These are phyloP conservation scores for Amblyopsis hoosieri DNA, from an alignment of 2,797 vertebrate species.

Conservation along the genomic window DNA sequence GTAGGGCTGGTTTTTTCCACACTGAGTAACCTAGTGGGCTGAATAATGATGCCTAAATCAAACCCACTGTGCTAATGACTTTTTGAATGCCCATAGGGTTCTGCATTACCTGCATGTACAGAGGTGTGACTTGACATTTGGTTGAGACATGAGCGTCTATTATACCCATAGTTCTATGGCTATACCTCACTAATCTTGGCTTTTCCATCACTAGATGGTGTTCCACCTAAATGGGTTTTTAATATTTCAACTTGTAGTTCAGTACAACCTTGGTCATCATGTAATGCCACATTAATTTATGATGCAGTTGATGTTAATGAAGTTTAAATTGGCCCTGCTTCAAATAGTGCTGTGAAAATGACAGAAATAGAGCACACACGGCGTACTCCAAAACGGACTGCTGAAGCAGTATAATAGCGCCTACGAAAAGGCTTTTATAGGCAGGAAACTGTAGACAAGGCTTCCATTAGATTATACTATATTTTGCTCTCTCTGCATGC, in stretches of 20 bases:
- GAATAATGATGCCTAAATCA: constrained; percentile 60
- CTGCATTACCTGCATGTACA: constrained; percentile 30
- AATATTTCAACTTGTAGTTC: background rate
- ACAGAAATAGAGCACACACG: too few species aligned
- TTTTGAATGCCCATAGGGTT: constrained; percentile 54
- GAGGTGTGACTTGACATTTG: constrained; percentile 32
- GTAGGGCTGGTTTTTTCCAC: constrained; percentile 42
- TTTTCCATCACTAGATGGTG: constrained; percentile 5
- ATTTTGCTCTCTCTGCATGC: constrained; percentile 3
- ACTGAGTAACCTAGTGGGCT: constrained; percentile 61
- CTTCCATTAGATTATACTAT: constrained; percentile 15
- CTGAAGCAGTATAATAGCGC: constrained; percentile 4
- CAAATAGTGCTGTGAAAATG: background rate
- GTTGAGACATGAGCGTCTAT: constrained; percentile 27
- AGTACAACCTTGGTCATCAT: background rate
- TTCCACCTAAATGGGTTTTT: background rate
- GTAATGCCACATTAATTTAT: background rate
- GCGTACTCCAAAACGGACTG: background rate
- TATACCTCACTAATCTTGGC: constrained; percentile 27
- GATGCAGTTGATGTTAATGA: background rate
- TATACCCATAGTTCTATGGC: background rate
- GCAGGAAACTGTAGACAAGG: background rate
- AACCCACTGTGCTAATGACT: constrained; percentile 56
- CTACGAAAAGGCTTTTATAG: constrained; percentile 33
- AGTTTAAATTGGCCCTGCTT: background rate